A percentile compares a stretch with the other conserved stretches of the same genome.
Conservation (phyloP, 2,113 vertebrate genomes). For the Coturnix japonica region DNA sequence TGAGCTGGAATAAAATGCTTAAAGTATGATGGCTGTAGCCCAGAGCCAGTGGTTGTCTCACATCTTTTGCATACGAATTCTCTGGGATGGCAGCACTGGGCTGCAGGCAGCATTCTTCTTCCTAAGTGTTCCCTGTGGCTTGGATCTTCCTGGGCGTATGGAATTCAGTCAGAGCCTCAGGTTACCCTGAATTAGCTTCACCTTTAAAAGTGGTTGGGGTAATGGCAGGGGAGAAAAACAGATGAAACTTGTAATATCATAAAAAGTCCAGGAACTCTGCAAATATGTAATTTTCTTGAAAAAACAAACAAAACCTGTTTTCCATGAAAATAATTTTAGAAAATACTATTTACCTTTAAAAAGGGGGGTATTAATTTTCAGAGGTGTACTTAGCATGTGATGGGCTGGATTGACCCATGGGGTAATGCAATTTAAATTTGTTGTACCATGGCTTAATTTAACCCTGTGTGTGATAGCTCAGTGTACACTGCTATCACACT, state of each 20-base stretch:
- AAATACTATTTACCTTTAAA: neutral
- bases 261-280: neutral
- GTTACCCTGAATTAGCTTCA: conserved; percentile 28
- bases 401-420: neutral
- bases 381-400: neutral
- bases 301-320: conserved; percentile 35
- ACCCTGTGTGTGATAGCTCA: neutral
- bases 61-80: neutral
- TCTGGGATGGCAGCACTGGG: neutral
- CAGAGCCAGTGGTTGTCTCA: neutral
- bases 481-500: neutral
- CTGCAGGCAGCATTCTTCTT: neutral
- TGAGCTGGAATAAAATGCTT: neutral
- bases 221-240: conserved; percentile 1
- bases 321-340: conserved; percentile 45
- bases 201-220: conserved; percentile 17
- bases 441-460: neutral
- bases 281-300: conserved; percentile 48
- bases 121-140: conserved; percentile 49
- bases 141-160: conserved; percentile 31
- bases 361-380: neutral
- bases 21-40: neutral
- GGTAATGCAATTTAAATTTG: neutral
- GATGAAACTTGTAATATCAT: conserved; percentile 3
- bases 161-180: conserved; percentile 20